Percentiles rank a stretch among this genome's conserved stretches.
Conservation (phyloP, 2,888 invertebrate species). For the Tipula helvola region DNA sequence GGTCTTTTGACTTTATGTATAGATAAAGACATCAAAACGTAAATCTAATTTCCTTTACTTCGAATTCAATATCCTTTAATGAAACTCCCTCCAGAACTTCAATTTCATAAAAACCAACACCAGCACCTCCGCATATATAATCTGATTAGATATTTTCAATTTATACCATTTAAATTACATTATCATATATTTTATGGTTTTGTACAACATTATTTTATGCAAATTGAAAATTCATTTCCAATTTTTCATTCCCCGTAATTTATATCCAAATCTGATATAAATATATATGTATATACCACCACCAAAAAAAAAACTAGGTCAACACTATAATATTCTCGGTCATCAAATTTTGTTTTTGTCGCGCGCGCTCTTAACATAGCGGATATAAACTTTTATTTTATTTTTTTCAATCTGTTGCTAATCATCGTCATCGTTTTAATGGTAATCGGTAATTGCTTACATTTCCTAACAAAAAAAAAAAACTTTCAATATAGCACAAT, state of each 20-base stretch:
- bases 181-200: no score
- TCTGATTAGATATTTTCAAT: no score
- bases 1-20: background rate
- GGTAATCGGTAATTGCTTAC: background rate
- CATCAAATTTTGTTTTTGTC: background rate
- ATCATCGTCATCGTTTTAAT: background rate
- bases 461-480: background rate
- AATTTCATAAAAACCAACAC: no score
- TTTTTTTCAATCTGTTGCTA: background rate
- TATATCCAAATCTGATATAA: background rate
- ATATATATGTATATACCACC: background rate
- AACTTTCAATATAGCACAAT: background rate
- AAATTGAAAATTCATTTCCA: background rate
- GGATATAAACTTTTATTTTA: background rate
- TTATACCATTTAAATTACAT: no score
- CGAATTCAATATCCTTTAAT: background rate
- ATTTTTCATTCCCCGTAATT: background rate
- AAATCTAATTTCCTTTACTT: background rate
- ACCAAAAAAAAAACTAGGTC: background rate
- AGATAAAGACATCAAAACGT: background rate
- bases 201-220: background rate
- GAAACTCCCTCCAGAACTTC: no score
- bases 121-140: no score
- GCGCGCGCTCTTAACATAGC: background rate
- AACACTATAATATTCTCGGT: background rate